phyloP scores from a whole-genome alignment of 2,113 vertebrate genomes.

The Typhlomys cinereus region DNA sequence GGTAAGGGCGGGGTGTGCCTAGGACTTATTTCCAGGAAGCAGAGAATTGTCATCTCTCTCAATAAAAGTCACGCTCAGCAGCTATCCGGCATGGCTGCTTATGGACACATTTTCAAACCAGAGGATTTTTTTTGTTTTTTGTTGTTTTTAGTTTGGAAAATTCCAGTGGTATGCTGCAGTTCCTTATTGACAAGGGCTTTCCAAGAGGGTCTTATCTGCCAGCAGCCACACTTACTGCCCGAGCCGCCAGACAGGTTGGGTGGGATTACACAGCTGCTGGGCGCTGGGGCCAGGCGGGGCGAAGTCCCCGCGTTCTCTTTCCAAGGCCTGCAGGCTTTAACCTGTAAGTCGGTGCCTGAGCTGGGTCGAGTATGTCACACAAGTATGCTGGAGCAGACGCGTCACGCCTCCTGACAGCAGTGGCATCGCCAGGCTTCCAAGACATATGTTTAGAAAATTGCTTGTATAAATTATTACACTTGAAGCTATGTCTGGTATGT shows the following conservation, averaged over 20 bases:
- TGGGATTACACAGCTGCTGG: conserved; percentile 75
- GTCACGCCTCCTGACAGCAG: conserved; percentile 83
- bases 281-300: conserved; percentile 60
- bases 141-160: conserved; percentile 61
- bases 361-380: conserved; percentile 84
- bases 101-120: conserved; percentile 5
- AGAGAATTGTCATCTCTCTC: background rate
- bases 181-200: conserved; percentile 69
- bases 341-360: conserved; percentile 87
- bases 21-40: conserved; percentile 12
- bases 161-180: conserved; percentile 42
- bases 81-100: background rate
- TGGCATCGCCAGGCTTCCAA: conserved; percentile 55
- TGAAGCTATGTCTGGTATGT: conserved; percentile 72
- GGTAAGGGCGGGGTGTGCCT: conserved; percentile 22
- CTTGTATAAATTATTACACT: conserved; percentile 63
- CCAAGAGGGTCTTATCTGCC: conserved; percentile 77
- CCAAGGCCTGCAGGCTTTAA: conserved; percentile 88
- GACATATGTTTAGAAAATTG: conserved; percentile 52
- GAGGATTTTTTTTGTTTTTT: background rate
- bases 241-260: conserved; percentile 76
- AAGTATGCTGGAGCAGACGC: conserved; percentile 75
- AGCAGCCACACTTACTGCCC: conserved; percentile 47
- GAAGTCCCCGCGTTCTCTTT: conserved; percentile 72
- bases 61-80: background rate